Conservation (phyloP, 2,888 invertebrate species). For the Cyclophora albipunctata region DNA sequence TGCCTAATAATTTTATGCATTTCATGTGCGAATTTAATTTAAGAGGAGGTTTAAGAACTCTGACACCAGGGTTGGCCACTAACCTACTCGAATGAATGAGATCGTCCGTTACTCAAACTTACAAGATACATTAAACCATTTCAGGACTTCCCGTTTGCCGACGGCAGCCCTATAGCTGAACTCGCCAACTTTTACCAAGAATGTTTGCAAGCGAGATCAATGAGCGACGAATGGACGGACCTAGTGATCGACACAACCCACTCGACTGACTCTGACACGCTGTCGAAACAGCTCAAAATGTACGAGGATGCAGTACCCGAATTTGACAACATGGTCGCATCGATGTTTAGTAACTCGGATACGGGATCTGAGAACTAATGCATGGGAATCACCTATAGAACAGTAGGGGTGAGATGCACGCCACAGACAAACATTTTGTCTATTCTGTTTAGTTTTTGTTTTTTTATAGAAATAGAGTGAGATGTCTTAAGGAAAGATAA, state of each 20-base stretch:
- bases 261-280: constrained; percentile 64
- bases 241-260: constrained; percentile 27
- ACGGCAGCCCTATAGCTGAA: constrained; percentile 81
- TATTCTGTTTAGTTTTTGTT: too few relatives aligned
- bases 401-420: too few relatives aligned
- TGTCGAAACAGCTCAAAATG: constrained; percentile 81
- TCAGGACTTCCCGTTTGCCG: constrained; percentile 88
- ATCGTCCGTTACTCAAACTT: too few relatives aligned
- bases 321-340: constrained; percentile 84
- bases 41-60: too few relatives aligned
- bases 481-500: too few relatives aligned
- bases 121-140: constrained; percentile 7
- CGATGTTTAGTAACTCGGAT: constrained; percentile 75
- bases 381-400: constrained; percentile 1
- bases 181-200: constrained; percentile 87
- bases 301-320: constrained; percentile 84
- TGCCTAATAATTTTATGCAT: too few relatives aligned
- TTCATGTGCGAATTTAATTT: too few relatives aligned
- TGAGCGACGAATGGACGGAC: constrained; percentile 49
- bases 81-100: too few relatives aligned
- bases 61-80: too few relatives aligned
- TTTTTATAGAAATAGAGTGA: too few relatives aligned
- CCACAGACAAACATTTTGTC: too few relatives aligned
- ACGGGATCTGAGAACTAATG: constrained; percentile 39
- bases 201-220: constrained; percentile 79